These are phyloP conservation scores for Melanotaenia parkinsoni DNA, from an alignment of 2,797 vertebrate genomes.

Conservation along the genomic window DNA sequence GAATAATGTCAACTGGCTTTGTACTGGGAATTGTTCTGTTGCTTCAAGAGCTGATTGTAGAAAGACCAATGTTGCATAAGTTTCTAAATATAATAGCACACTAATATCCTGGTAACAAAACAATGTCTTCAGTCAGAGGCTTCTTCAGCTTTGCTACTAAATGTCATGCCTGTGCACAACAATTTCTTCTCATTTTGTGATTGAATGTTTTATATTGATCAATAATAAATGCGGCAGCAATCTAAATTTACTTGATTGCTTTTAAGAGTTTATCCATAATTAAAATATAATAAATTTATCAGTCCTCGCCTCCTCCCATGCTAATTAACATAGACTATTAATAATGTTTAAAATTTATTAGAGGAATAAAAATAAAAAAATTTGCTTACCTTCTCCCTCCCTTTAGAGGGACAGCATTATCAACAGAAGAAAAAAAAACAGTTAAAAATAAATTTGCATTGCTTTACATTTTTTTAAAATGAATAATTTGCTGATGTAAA, in stretches of 20 bases:
- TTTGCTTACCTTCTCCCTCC: slow-evolving; percentile 75
- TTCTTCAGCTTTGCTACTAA: neutral
- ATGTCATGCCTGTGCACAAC: neutral
- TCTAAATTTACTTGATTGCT: neutral
- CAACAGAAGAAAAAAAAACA: slow-evolving; percentile 3
- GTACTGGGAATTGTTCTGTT: neutral
- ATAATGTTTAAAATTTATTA: neutral
- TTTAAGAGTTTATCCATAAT: neutral
- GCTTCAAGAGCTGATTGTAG: neutral
- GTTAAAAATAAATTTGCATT: neutral
- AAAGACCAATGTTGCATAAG: neutral
- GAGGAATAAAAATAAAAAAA: neutral
- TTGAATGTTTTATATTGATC: neutral
- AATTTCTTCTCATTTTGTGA: neutral
- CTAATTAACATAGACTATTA: slow-evolving; percentile 34
- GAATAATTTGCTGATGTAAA: neutral
- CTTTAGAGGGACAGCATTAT: slow-evolving; percentile 50
- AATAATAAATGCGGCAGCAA: neutral
- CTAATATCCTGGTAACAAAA: neutral
- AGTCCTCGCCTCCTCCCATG: neutral
- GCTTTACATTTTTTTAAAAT: neutral
- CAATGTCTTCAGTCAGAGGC: too few species aligned
- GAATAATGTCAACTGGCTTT: neutral
- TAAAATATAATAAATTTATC: neutral
- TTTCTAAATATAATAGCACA: neutral